Conservation (phyloP, 2,797 vertebrate species). For the Bufotes viridis region DNA sequence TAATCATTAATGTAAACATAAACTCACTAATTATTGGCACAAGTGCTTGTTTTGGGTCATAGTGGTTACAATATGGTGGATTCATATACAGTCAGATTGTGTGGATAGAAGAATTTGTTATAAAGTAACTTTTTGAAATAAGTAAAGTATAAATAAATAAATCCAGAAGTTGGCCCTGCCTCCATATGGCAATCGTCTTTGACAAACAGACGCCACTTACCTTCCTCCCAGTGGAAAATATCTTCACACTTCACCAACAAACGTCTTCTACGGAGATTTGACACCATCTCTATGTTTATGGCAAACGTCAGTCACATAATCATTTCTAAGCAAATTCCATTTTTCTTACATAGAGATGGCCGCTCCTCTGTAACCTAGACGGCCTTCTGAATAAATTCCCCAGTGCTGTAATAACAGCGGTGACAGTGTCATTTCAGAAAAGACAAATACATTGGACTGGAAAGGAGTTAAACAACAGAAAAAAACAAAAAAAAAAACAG, state of each 20-base stretch:
- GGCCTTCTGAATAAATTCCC: conserved; percentile 30
- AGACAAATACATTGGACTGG: conserved; percentile 16
- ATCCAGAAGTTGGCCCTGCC: not conserved
- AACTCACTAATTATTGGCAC: not conserved
- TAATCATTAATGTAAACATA: no score
- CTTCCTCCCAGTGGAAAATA: not conserved
- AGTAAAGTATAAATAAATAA: not conserved
- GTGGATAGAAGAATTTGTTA: not conserved
- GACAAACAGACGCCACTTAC: not conserved
- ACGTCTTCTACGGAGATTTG: conserved; percentile 21
- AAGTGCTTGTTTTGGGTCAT: not conserved
- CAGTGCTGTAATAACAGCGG: not conserved
- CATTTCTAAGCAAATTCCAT: conserved; percentile 38
- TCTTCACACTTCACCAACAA: not conserved
- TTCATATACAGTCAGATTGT: not conserved
- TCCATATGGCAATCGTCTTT: not conserved
- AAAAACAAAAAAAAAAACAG: conserved; percentile 34
- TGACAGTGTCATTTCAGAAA: conserved; percentile 33
- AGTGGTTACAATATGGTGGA: not conserved
- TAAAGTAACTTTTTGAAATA: not conserved
- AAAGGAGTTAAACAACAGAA: conserved; percentile 41
- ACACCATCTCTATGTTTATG: conserved; percentile 29
- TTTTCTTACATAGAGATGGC: conserved; percentile 8
- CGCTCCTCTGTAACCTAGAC: not conserved
- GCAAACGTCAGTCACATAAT: conserved; percentile 35